Conservation (phyloP, 2,797 vertebrate genomes). For the Gadopsis marmoratus region DNA sequence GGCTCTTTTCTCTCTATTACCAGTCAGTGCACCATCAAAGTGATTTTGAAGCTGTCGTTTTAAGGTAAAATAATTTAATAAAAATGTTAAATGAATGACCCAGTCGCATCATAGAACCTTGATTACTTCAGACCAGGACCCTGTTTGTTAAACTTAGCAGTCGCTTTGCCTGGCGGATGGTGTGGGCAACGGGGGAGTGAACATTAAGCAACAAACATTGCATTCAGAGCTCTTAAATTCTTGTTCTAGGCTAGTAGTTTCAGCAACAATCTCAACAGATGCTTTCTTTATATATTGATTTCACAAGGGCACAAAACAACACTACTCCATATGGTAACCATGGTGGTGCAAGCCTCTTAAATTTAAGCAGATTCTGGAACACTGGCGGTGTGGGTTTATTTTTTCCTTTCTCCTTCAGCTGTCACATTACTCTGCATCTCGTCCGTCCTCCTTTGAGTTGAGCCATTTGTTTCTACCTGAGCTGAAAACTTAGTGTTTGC, state of each 20-base stretch:
- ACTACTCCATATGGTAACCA: conserved; percentile 7
- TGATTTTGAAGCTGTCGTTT: no score
- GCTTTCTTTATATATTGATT: conserved; percentile 31
- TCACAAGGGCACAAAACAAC: conserved; percentile 7
- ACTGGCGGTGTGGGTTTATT: not conserved
- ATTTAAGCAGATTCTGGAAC: conserved; percentile 17
- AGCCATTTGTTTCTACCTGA: conserved; percentile 5
- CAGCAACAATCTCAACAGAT: conserved; percentile 33
- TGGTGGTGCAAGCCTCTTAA: conserved; percentile 9
- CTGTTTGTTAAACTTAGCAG: conserved; percentile 14
- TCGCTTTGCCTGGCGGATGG: not conserved
- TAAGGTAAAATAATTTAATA: no score
- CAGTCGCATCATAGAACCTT: conserved; percentile 27
- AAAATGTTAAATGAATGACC: conserved; percentile 45
- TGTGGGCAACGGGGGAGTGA: not conserved
- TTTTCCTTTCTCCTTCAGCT: not conserved
- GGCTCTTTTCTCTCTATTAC: no score
- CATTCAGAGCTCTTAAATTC: conserved; percentile 5
- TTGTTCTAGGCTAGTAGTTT: not conserved
- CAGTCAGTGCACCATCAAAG: no score
- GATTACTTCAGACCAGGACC: conserved; percentile 29
- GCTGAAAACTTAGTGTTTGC: not conserved
- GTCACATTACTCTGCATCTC: conserved; percentile 6
- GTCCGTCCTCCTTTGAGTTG: not conserved
- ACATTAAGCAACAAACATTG: conserved; percentile 3